Base-by-base conservation (phyloP, 2,888 invertebrate species). In the Nomada fabriciana region DNA sequence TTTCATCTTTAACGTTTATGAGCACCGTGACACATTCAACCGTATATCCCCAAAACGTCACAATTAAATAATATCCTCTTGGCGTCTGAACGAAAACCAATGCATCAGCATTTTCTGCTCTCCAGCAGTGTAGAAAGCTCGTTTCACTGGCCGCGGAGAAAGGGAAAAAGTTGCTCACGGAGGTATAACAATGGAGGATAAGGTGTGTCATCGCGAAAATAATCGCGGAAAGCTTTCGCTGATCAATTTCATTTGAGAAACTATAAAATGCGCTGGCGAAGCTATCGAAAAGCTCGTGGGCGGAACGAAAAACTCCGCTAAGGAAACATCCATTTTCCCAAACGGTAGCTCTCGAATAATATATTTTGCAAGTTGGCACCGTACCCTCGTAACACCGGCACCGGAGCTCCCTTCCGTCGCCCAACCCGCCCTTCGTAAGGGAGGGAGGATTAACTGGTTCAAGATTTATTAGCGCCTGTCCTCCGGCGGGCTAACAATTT, bases 401-500 rank as follows among this genome's bases (percentile, higher is more conserved):
- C 60, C 57, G 43, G 23, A 29, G 50, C 20, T 11, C 25, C n/a
- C 20, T 55, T 29, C 50, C 65, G 43, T 20, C 50, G 29, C 15
- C 25, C 59, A 36, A 36, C 36, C 52, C 29, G 29, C 2, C 59
- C 42, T 13, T 13, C 29, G 55, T 57, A 29, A 52, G 76, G 80
- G 59, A 59, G 63, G 71, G 74, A 60, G 80, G 76, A 87, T 87
- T 85, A 87, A 87, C 85, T 87, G 81, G 78, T 87, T 80, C 81
- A 87, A 87, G 87, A 87, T 87, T 87, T 87, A 87, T 81, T 83
- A 82, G 74, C 59, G 83, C 29, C 71, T 74, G 76, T 78, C 76
- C 80, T 76, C 76, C 77, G 87, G 82, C 78, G 76, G 75, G 73
- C 80, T 81, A 87, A 87, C 83, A 85, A 83, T 87, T 87, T 84